A percentile compares a stretch with the other conserved stretches of the same genome.
These are phyloP conservation scores for Polydrusus pterygomalis DNA, from an alignment of 2,888 invertebrate genomes.

Conservation along the genomic window DNA sequence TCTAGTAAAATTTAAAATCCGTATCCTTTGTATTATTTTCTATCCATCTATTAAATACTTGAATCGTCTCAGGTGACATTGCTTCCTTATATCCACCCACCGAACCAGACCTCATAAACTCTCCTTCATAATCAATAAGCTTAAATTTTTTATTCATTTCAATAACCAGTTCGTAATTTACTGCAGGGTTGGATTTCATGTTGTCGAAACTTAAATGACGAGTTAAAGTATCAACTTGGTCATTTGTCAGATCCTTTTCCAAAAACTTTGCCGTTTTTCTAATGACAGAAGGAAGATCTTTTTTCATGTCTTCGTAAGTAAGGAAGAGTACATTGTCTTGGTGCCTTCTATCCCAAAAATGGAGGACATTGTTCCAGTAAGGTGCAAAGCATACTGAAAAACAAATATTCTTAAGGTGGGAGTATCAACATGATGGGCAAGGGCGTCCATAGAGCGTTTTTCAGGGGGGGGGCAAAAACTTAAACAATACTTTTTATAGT, in stretches of 20 bases:
- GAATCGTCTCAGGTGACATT: conserved; percentile 82
- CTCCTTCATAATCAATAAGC: conserved; percentile 65
- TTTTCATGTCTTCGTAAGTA: conserved; percentile 64
- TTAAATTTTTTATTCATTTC: conserved; percentile 67
- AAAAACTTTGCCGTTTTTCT: conserved; percentile 59
- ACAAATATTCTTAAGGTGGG: neutral
- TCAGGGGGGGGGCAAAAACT: too few relatives aligned
- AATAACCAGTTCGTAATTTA: conserved; percentile 73
- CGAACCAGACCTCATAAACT: conserved; percentile 72
- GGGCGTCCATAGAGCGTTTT: too few relatives aligned
- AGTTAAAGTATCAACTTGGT: conserved; percentile 58
- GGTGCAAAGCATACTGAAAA: conserved; percentile 65
- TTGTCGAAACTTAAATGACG: conserved; percentile 63
- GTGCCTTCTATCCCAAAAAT: conserved; percentile 60
- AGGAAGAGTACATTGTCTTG: conserved; percentile 63
- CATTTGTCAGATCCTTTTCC: conserved; percentile 55
- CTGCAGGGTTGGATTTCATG: conserved; percentile 76
- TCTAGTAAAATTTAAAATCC: conserved; percentile 64
- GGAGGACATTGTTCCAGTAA: conserved; percentile 65
- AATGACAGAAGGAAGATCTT: conserved; percentile 57
- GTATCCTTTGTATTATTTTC: conserved; percentile 77
- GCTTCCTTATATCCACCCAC: conserved; percentile 70
- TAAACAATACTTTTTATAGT: too few relatives aligned
- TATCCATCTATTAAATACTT: conserved; percentile 83
- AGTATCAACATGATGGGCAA: too few relatives aligned